Conservation (phyloP, 1,140 invertebrate species). For the Oryzaephilus surinamensis region DNA sequence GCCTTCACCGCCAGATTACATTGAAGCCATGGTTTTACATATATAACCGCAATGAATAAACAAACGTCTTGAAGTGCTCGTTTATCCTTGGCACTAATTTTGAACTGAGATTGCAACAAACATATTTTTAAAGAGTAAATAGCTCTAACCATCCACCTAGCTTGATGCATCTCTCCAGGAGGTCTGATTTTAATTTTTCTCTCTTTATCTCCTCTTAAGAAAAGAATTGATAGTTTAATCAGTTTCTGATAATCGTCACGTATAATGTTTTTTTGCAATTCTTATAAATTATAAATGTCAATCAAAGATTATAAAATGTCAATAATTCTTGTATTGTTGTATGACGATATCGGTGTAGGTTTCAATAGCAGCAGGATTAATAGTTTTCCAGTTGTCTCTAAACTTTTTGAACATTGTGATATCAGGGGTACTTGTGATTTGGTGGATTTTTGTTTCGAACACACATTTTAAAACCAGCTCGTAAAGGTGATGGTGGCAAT, state of each 20-base stretch:
- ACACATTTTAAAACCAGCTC: conserved; percentile 19
- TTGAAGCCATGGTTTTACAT: too few species aligned
- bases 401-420: conserved; percentile 20
- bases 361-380: conserved; percentile 14
- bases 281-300: too few species aligned
- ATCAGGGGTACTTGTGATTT: conserved; percentile 12
- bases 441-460: conserved; percentile 15
- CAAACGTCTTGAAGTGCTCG: conserved; percentile 14
- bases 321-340: conserved; percentile 11
- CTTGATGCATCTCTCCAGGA: conserved; percentile 35
- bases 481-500: conserved; percentile 21
- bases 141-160: conserved; percentile 31
- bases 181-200: conserved; percentile 29
- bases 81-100: conserved; percentile 15
- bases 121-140: conserved; percentile 28
- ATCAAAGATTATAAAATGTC: conserved; percentile 15
- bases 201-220: conserved; percentile 31
- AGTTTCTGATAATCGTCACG: conserved; percentile 35
- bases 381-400: conserved; percentile 21
- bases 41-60: conserved; percentile 11
- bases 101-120: conserved; percentile 18
- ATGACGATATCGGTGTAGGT: conserved; percentile 6
- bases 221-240: conserved; percentile 33
- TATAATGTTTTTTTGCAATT: conserved; percentile 19
- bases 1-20: conserved; percentile 14